phyloP scores from a whole-genome alignment of 2,113 vertebrate species.

The Cisticola juncidis region DNA sequence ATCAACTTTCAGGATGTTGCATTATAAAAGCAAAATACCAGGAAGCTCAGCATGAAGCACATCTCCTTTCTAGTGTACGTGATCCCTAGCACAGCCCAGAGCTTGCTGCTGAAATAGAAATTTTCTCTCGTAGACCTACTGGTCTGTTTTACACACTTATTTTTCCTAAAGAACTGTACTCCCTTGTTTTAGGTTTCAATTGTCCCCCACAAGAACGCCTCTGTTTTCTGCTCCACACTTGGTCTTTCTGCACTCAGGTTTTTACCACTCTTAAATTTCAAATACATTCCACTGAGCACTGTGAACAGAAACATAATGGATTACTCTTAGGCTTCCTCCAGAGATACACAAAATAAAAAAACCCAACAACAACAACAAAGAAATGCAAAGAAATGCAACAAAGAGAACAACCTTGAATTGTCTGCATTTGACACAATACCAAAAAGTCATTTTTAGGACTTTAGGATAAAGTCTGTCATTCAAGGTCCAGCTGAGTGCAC shows the following conservation, averaged over 20 bases:
- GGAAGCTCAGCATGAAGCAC: constrained; percentile 2
- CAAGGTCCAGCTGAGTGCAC: not conserved
- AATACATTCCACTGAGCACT: not conserved
- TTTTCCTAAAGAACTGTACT: not conserved
- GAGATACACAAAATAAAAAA: not conserved
- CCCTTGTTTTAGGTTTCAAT: not conserved
- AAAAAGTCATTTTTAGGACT: not conserved
- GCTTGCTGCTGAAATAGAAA: not conserved
- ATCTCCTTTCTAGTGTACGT: not conserved
- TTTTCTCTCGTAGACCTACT: not conserved
- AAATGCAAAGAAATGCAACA: not conserved
- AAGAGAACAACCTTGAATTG: not conserved
- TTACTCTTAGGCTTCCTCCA: not conserved
- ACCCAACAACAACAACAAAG: not conserved
- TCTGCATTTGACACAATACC: not conserved
- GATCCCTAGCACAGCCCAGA: not conserved
- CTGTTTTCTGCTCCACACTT: not conserved
- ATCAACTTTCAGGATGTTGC: constrained; percentile 40
- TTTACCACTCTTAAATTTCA: not conserved
- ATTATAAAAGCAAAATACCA: constrained; percentile 45
- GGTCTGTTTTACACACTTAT: not conserved
- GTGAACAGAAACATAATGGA: not conserved
- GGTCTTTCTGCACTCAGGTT: not conserved
- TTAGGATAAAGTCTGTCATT: not conserved
- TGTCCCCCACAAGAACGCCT: not conserved